These are phyloP conservation scores for Labeo calbasu DNA, from an alignment of 2,797 vertebrate species.

Conservation along the genomic window DNA sequence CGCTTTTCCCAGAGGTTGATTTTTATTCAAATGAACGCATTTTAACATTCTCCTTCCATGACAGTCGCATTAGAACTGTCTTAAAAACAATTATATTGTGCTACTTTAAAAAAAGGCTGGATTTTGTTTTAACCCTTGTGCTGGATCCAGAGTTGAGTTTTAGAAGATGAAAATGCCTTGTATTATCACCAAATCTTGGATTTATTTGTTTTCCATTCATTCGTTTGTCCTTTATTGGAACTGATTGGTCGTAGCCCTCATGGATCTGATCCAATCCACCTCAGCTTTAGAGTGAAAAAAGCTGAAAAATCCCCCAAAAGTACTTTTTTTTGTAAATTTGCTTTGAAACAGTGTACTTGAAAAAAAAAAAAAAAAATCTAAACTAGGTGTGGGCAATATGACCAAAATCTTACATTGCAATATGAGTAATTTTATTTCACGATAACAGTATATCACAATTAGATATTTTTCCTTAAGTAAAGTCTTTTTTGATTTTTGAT, in stretches of 20 bases:
- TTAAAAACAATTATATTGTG: background rate
- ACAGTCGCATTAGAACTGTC: background rate
- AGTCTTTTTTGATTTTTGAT: no score
- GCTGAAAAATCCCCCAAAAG: no score
- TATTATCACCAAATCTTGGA: background rate
- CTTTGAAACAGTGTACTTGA: no score
- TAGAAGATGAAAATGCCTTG: background rate
- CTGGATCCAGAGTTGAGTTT: background rate
- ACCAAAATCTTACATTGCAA: no score
- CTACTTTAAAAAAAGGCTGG: background rate
- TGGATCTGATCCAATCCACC: background rate
- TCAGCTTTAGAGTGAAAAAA: background rate
- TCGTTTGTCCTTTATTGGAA: no score
- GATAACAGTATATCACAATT: no score
- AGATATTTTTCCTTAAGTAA: no score
- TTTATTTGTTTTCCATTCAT: background rate
- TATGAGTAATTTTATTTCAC: no score
- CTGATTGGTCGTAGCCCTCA: no score
- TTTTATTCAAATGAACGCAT: background rate
- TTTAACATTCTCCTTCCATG: background rate
- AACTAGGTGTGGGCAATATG: no score
- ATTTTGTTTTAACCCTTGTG: background rate
- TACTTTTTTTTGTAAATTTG: no score
- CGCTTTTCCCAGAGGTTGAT: background rate
- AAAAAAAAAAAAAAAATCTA: no score